phyloP scores from a whole-genome alignment of 1,140 invertebrate species.

The Dendrolimus punctatus region DNA sequence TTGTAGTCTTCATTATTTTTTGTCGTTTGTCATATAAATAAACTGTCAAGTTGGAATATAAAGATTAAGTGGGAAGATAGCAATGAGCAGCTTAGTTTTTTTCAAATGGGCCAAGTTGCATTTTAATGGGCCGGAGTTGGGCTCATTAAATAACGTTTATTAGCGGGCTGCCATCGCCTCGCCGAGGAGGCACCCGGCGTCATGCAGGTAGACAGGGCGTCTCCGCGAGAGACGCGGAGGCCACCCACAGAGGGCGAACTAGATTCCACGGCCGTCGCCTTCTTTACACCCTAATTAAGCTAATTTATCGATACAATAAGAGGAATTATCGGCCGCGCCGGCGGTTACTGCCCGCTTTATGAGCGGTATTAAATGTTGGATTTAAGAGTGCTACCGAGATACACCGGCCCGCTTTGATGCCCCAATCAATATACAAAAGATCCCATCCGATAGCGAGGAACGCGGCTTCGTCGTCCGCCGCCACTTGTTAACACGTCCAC shows the following conservation, averaged over 20 bases:
- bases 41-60: too few relatives aligned
- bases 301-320: conserved; percentile 68
- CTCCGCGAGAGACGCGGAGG: conserved; percentile 6
- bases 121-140: too few relatives aligned
- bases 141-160: too few relatives aligned
- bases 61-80: too few relatives aligned
- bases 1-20: too few relatives aligned
- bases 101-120: too few relatives aligned
- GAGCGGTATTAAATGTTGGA: conserved; percentile 53
- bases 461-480: conserved; percentile 10
- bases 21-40: too few relatives aligned
- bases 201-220: conserved; percentile 1
- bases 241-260: conserved; percentile 48
- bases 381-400: conserved; percentile 58
- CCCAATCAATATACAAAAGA: conserved; percentile 53
- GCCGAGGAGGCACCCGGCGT: not conserved
- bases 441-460: conserved; percentile 45
- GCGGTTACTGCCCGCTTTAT: conserved; percentile 51
- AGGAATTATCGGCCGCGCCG: conserved; percentile 48
- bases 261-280: conserved; percentile 49
- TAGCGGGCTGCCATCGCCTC: not conserved
- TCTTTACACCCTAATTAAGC: conserved; percentile 67
- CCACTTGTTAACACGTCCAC: conserved; percentile 23
- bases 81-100: too few relatives aligned
- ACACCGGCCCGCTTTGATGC: conserved; percentile 37